These are phyloP conservation scores for Mellilla xanthometata DNA, from an alignment of 2,888 invertebrate species.

Conservation along the genomic window DNA sequence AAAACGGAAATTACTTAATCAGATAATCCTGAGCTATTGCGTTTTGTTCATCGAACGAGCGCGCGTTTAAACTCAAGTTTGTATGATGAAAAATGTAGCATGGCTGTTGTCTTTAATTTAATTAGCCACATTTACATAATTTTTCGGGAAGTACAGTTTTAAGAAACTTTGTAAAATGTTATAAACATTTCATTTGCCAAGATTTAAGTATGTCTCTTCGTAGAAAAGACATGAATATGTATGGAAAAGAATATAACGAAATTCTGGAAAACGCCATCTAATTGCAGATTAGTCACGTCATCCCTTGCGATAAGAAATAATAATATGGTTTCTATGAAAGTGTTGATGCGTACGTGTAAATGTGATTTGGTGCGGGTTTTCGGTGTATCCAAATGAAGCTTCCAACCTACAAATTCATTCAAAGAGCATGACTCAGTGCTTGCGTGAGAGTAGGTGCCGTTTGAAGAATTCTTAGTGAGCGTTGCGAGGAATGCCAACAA, in stretches of 20 bases:
- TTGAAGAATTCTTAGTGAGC: constrained; percentile 35
- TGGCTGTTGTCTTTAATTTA: too few species aligned
- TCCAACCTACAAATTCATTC: constrained; percentile 28
- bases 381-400: constrained; percentile 20
- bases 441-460: constrained; percentile 31
- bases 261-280: constrained; percentile 3
- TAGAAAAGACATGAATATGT: too few species aligned
- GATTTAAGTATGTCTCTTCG: too few species aligned
- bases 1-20: constrained; percentile 30
- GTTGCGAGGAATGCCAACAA: constrained; percentile 46
- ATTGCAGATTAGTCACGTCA: constrained; percentile 9
- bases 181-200: too few species aligned
- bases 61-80: not conserved
- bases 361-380: constrained; percentile 20
- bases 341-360: constrained; percentile 7
- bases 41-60: constrained; percentile 5
- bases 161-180: too few species aligned
- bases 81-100: not conserved
- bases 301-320: constrained; percentile 12
- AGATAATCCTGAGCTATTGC: constrained; percentile 23
- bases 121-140: too few species aligned
- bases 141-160: too few species aligned
- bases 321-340: constrained; percentile 23
- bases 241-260: too few species aligned
- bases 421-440: constrained; percentile 37